Base-by-base conservation (phyloP, 2,113 vertebrate species). In the Platichthys flesus region DNA sequence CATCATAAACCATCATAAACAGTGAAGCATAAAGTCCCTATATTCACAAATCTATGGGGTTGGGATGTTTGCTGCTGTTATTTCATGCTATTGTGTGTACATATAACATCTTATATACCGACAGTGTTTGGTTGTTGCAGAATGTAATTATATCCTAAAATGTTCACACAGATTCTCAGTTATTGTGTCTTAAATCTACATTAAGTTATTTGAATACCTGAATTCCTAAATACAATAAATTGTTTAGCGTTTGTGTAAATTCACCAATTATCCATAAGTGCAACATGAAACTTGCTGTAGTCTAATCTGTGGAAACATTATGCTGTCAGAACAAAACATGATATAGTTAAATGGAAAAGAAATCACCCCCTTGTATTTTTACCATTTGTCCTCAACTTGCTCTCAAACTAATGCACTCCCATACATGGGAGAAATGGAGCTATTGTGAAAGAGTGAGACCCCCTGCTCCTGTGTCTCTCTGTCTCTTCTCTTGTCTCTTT, bases 1-100 rank as follows among this genome's bases (percentile, higher is more conserved):
- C 60, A 67, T 81, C 71, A 56, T 88, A 90, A 89, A 60, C 68
- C 60, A 67, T 81, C 71, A 56, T 88, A 90, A 89, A 85, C 61
- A 79, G 65, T 26, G 35, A 79, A 78, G 76, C 74, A 83, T 72
- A 74, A 81, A 86, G 74, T 79, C 70, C 24, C 42, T 84, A 61
- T 81, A 76, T 74, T 74, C 67, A 78, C 67, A 70, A 37, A 74
- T 81, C 75, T 64, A 20, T 26, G 37, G 63, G 59, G 56, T 56
- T 40, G 57, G 67, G 70, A 78, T 54, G 16, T 79, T 82, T 82
- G 71, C 67, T 75, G 64, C 66, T 54, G 35, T 66, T 67, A 65
- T 81, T 81, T 79, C 52, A 52, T 65, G 52, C 40, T 54, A 74
- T 26, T 35, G 23, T 66, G 2, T 70, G 31, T 80, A 71, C n/a